A percentile compares a stretch with the other conserved stretches of the same genome.
phyloP scores from a whole-genome alignment of 2,113 vertebrate species.

The Callipepla californica region DNA sequence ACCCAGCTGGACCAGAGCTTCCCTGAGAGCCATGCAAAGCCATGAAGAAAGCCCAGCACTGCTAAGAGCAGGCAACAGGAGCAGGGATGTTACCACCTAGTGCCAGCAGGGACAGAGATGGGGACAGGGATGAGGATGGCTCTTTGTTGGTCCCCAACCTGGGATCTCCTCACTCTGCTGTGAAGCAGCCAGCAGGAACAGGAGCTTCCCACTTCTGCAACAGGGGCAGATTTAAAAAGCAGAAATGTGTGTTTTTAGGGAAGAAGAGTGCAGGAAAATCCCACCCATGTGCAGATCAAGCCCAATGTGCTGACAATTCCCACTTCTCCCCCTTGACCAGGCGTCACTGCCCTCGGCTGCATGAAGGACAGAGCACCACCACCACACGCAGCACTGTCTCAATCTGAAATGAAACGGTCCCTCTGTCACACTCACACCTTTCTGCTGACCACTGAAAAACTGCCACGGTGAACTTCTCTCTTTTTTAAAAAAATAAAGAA shows the following conservation, averaged over 20 bases:
- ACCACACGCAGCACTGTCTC: neutral
- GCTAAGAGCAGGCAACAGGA: rapidly evolving
- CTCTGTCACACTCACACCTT: conserved; percentile 54
- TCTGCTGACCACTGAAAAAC: conserved; percentile 80
- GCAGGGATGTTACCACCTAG: neutral
- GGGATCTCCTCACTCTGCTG: neutral
- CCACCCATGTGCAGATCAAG: rapidly evolving
- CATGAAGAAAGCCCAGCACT: rapidly evolving
- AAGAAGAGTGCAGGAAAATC: neutral
- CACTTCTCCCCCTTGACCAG: neutral
- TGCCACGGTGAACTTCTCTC: conserved; percentile 75
- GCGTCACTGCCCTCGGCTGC: neutral
- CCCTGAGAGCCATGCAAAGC: rapidly evolving
- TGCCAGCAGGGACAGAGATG: neutral
- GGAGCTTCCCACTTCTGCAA: neutral
- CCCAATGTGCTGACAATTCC: neutral
- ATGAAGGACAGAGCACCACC: neutral
- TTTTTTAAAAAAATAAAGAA: neutral
- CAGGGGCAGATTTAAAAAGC: neutral
- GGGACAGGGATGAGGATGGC: neutral
- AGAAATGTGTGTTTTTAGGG: neutral
- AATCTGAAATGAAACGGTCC: conserved; percentile 27
- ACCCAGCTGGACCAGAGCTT: neutral
- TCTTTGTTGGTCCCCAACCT: rapidly evolving
- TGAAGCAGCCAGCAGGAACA: neutral